Conservation (phyloP, 2,113 vertebrate species). For the Hemichromis elongatus region DNA sequence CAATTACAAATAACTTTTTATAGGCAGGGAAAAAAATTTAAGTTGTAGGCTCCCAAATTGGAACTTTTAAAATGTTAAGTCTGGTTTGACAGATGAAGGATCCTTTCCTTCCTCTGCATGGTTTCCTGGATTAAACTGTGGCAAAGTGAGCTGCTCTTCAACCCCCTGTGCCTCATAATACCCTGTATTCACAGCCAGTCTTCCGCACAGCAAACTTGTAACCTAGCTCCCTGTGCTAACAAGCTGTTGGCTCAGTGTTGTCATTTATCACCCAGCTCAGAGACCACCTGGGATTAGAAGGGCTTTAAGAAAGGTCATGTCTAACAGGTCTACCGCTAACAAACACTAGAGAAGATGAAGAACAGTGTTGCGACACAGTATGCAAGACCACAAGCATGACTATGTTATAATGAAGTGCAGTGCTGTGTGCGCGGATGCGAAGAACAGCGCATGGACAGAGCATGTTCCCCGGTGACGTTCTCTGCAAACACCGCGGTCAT, state of each 20-base stretch:
- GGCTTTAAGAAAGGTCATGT: slow-evolving; percentile 26
- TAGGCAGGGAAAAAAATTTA: background rate
- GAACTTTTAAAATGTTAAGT: background rate
- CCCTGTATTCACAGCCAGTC: background rate
- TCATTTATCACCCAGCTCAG: slow-evolving; percentile 1
- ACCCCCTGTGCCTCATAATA: background rate
- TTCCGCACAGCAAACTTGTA: background rate
- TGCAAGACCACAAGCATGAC: background rate
- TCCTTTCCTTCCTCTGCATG: background rate
- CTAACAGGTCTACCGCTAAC: background rate
- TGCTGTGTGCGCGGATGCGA: background rate
- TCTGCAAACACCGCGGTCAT: slow-evolving; percentile 15
- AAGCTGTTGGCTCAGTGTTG: background rate
- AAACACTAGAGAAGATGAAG: background rate
- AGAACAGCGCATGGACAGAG: background rate
- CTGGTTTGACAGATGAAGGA: background rate
- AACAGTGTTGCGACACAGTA: background rate
- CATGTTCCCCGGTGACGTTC: background rate
- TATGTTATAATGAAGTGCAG: background rate
- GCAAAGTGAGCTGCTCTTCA: slow-evolving; percentile 1
- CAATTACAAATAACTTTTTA: background rate
- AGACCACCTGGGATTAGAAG: slow-evolving; percentile 21
- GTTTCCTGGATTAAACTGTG: slow-evolving; percentile 23
- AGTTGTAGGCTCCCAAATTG: background rate
- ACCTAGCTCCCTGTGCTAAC: background rate